A percentile compares a stretch with the other conserved stretches of the same genome.
These are phyloP conservation scores for Coenonympha glycerion DNA, from an alignment of 2,888 invertebrate genomes.

Conservation along the genomic window DNA sequence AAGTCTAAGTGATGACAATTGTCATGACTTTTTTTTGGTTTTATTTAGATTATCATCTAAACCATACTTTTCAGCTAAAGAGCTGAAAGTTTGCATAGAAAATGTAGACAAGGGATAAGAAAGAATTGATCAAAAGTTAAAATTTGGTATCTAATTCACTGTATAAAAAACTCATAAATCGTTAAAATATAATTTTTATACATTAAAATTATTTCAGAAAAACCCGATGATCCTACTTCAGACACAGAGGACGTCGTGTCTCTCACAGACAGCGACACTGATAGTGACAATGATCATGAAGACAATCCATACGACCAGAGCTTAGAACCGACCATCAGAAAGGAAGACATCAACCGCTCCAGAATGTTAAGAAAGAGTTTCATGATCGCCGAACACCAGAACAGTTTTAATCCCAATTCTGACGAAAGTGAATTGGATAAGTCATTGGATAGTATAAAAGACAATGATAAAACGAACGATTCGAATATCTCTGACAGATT, in stretches of 20 bases:
- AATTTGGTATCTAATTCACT: no score
- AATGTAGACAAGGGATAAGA: no score
- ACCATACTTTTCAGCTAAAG: no score
- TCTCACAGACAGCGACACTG: slow-evolving; percentile 47
- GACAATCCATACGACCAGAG: slow-evolving; percentile 51
- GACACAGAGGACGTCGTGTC: slow-evolving; percentile 37
- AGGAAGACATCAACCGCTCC: slow-evolving; percentile 45
- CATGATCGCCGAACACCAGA: slow-evolving; percentile 19
- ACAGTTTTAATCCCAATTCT: slow-evolving; percentile 17
- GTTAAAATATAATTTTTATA: no score
- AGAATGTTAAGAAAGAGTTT: slow-evolving; percentile 34
- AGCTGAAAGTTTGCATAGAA: no score
- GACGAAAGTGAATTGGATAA: slow-evolving; percentile 36
- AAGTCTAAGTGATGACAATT: no score
- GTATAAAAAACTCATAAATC: no score
- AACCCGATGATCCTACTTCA: slow-evolving; percentile 36
- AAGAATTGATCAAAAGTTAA: no score
- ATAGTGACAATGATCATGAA: slow-evolving; percentile 36
- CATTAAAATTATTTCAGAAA: slow-evolving; percentile 41
- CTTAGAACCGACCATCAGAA: slow-evolving; percentile 55
- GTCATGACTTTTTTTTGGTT: no score
- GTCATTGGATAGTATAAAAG: slow-evolving; percentile 36
- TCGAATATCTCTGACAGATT: neutral
- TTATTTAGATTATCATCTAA: no score
- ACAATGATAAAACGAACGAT: slow-evolving; percentile 29